phyloP scores from a whole-genome alignment of 1,140 invertebrate species.

The Diprion similis region DNA sequence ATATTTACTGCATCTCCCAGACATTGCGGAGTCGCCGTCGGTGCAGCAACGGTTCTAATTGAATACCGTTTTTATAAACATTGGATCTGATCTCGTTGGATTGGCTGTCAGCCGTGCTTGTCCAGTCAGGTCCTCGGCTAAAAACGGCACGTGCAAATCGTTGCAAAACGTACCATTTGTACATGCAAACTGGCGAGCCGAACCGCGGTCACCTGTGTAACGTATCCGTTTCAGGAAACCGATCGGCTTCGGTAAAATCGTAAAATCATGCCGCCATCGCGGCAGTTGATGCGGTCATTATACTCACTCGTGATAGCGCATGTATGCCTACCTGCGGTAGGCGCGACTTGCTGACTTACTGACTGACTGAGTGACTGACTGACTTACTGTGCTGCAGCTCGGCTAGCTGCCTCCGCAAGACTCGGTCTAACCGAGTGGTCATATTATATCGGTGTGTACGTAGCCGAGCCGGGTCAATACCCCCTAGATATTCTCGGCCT shows the following conservation, averaged over 20 bases:
- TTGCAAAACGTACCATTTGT: background rate
- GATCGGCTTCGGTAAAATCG: no score
- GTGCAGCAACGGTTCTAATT: background rate
- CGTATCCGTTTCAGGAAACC: no score
- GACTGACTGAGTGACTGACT: background rate
- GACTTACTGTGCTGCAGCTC: background rate
- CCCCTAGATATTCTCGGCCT: conserved; percentile 17
- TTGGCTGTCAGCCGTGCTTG: no score
- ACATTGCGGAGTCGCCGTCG: no score
- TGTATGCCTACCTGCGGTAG: no score
- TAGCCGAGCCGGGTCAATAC: conserved; percentile 7
- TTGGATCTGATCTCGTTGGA: no score
- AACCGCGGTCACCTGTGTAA: no score
- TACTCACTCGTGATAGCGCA: no score
- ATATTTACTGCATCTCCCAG: background rate
- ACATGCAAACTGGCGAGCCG: no score
- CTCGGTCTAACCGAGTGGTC: background rate
- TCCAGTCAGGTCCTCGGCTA: background rate
- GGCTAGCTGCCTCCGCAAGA: background rate
- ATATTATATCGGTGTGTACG: conserved; percentile 15
- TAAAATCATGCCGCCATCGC: no score
- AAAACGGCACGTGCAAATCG: background rate
- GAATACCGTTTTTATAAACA: background rate
- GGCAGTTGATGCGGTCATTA: no score
- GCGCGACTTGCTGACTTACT: background rate